phyloP scores from a whole-genome alignment of 2,888 invertebrate species.

The Aporophyla lueneburgensis region DNA sequence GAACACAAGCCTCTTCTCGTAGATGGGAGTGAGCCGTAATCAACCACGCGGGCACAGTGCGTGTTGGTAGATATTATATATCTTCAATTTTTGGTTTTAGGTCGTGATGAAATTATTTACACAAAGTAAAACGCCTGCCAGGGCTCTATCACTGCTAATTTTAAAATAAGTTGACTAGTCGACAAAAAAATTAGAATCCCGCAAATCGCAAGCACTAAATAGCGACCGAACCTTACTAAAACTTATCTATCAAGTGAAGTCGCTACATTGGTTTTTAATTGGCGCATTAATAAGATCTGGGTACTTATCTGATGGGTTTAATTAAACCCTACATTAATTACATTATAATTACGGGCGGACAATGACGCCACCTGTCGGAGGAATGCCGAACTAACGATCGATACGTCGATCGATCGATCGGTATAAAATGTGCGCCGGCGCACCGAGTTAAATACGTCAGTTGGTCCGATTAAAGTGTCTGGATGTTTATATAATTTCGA shows the following conservation, averaged over 20 bases:
- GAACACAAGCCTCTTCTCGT: too few species aligned
- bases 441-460: constrained; percentile 61
- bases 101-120: too few species aligned
- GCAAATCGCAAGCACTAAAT: constrained; percentile 2
- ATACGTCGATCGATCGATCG: constrained; percentile 66
- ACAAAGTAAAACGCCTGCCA: too few species aligned
- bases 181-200: constrained; percentile 13
- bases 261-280: constrained; percentile 77
- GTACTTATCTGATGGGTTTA: constrained; percentile 84
- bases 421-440: constrained; percentile 62
- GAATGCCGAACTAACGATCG: constrained; percentile 83
- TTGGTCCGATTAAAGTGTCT: constrained; percentile 57
- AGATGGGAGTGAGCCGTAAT: too few species aligned
- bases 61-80: too few species aligned
- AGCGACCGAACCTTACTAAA: constrained; percentile 12
- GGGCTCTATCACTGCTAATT: too few species aligned
- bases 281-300: constrained; percentile 83
- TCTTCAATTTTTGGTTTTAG: too few species aligned
- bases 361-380: constrained; percentile 85
- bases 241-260: constrained; percentile 57
- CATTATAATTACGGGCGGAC: constrained; percentile 86
- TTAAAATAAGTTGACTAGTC: background rate
- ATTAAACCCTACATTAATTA: constrained; percentile 88
- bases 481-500: constrained; percentile 53
- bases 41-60: too few species aligned